Evolutionary conservation across 2,888 invertebrate species (phyloP).

Genomic region (Drosophila prolongata): DNA sequence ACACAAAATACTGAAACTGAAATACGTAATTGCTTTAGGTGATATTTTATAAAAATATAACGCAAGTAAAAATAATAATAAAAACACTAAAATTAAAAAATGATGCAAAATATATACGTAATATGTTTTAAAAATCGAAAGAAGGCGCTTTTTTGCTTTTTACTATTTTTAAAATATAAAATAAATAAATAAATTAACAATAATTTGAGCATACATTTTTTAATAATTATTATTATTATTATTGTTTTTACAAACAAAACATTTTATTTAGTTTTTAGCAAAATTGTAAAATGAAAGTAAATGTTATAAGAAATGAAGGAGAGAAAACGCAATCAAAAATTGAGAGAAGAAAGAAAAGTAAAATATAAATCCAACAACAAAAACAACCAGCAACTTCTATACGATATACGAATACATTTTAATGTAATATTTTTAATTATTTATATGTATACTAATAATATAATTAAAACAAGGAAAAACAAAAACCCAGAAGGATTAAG

Average conservation of each 20-base stretch:
- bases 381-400: constrained; percentile 78
- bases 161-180: constrained; percentile 58
- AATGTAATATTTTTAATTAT: constrained; percentile 84
- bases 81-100: constrained; percentile 37
- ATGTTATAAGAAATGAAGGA: constrained; percentile 63
- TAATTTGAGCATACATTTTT: constrained; percentile 62
- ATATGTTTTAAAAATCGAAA: constrained; percentile 40
- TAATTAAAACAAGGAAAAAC: constrained; percentile 69
- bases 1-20: constrained; percentile 79
- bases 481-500: constrained; percentile 68
- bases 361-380: constrained; percentile 45
- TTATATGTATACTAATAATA: constrained; percentile 84
- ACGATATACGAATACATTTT: constrained; percentile 83
- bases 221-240: constrained; percentile 55
- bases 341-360: constrained; percentile 49
- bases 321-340: constrained; percentile 73
- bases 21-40: constrained; percentile 84
- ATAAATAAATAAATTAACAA: constrained; percentile 49
- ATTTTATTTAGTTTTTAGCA: constrained; percentile 83
- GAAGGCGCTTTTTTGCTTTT: constrained; percentile 43
- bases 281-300: constrained; percentile 83
- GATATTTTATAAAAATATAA: constrained; percentile 81
- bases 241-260: constrained; percentile 72
- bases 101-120: constrained; percentile 46
- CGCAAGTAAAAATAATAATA: constrained; percentile 55